Base-by-base conservation (phyloP, 2,888 invertebrate species). In the Cephus pulcher region DNA sequence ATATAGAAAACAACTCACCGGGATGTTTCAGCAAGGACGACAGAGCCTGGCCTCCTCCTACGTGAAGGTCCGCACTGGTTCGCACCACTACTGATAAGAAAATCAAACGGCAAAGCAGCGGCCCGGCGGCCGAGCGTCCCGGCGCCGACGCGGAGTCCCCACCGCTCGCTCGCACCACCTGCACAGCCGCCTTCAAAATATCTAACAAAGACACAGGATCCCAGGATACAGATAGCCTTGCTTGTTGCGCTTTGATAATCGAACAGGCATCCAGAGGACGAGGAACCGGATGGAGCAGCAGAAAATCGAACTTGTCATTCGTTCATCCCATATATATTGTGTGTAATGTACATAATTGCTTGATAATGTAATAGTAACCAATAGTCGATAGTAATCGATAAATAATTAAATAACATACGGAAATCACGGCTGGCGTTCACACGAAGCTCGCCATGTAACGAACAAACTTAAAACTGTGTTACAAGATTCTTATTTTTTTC, bases 31-130 rank as follows among this genome's bases (percentile, higher is more conserved):
- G 80, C 81, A 82, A 78, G 79, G 79, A 82, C 82, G 81, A 77
- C 79, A 80, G 80, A 81, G 78, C 77, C 78, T 78, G 81, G 78
- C 82, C 83, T 79, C 79, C 80, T 82, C 81, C 76, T 78, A 78
- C 81, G 81, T 82, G 80, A 82, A 83, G 81, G 80, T 56, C 56
- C 56, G 56, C 56, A 56, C 56, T 56, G 6, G 56, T 23, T 56
- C 56, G 81, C 84, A 83, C 83, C 78, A 83, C 84, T 87, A 86
- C 87, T 87, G 86, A 85, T 82, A 84, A 82, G 82, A 83, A 81
- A 81, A 82, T 84, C 84, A 80, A 83, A 84, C 80, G 23, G 23
- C 56, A 23, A 56, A 56, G 56, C 56, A 6, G 56, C 56, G 56
- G 56, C 56, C 56, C 23, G 56, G 56, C 56, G 23, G 9, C 2